These are phyloP conservation scores for Zophobas morio DNA, from an alignment of 1,140 invertebrate genomes.

Conservation along the genomic window DNA sequence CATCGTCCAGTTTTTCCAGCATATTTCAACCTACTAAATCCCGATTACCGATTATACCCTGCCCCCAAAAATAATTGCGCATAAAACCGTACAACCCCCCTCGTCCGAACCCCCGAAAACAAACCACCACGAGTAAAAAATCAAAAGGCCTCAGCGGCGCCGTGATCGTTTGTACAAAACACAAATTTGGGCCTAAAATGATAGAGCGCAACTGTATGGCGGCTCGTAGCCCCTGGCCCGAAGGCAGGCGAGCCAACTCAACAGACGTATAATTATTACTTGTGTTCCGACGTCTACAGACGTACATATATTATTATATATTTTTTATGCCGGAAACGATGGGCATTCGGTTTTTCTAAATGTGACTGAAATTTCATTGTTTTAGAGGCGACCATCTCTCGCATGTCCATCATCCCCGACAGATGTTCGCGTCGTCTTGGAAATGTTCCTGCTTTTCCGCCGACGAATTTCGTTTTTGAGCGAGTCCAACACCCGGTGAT, in stretches of 20 bases:
- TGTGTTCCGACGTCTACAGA: slow-evolving; percentile 56
- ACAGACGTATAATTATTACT: slow-evolving; percentile 64
- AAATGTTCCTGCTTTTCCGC: slow-evolving; percentile 5
- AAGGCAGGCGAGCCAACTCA: slow-evolving; percentile 54
- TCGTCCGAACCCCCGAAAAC: neutral
- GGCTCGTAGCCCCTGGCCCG: slow-evolving; percentile 53
- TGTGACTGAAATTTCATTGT: slow-evolving; percentile 58
- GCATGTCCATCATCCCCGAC: slow-evolving; percentile 36
- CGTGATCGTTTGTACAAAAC: slow-evolving; percentile 36
- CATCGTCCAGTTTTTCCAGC: too few relatives aligned
- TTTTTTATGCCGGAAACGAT: slow-evolving; percentile 64
- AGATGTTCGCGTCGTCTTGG: slow-evolving; percentile 2
- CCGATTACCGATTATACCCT: neutral
- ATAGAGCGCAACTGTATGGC: slow-evolving; percentile 46
- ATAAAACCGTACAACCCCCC: neutral
- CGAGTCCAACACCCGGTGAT: slow-evolving; percentile 43
- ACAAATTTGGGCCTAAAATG: slow-evolving; percentile 46
- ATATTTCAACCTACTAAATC: too few relatives aligned
- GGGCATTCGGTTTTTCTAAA: slow-evolving; percentile 53
- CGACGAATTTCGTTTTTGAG: neutral
- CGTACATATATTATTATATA: slow-evolving; percentile 62
- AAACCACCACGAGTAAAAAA: slow-evolving; percentile 24
- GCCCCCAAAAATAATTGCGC: too few relatives aligned
- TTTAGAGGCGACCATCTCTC: slow-evolving; percentile 44
- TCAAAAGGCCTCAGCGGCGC: slow-evolving; percentile 12